Percentiles rank a stretch among this genome's conserved stretches.
These are phyloP conservation scores for Toxostoma redivivum DNA, from an alignment of 2,113 vertebrate species.

Conservation along the genomic window DNA sequence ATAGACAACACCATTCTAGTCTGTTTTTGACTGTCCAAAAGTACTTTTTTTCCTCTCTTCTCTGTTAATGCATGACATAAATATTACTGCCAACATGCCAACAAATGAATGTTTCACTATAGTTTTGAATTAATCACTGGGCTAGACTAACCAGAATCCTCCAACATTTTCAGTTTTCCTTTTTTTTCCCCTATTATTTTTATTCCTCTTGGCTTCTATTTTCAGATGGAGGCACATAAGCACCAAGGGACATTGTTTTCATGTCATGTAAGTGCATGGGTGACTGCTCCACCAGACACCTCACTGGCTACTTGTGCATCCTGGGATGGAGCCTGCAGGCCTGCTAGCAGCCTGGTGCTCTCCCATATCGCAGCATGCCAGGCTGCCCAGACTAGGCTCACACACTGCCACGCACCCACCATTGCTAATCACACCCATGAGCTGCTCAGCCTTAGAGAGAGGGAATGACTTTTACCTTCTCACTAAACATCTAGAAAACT, in stretches of 20 bases:
- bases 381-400: not conserved
- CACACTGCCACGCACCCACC: not conserved
- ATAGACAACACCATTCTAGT: not conserved
- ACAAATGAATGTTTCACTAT: not conserved
- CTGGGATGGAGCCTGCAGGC: not conserved
- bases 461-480: not conserved
- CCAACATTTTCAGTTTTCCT: not conserved
- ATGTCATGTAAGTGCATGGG: rapidly evolving
- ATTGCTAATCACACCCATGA: not conserved
- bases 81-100: not conserved
- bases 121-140: not conserved
- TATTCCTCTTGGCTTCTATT: not conserved
- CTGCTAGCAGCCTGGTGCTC: not conserved
- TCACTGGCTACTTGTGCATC: not conserved
- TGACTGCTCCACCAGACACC: not conserved
- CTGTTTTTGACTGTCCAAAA: not conserved
- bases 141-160: not conserved
- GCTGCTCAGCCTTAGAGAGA: not conserved
- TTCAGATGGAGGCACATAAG: not conserved
- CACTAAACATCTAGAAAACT: not conserved
- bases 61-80: not conserved
- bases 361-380: not conserved
- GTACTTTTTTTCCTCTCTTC: not conserved
- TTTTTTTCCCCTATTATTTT: not conserved
- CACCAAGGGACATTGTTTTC: not conserved